Percentiles rank a stretch among this genome's conserved stretches.
Conservation (phyloP, 1,140 invertebrate genomes). For the Procambarus clarkii region DNA sequence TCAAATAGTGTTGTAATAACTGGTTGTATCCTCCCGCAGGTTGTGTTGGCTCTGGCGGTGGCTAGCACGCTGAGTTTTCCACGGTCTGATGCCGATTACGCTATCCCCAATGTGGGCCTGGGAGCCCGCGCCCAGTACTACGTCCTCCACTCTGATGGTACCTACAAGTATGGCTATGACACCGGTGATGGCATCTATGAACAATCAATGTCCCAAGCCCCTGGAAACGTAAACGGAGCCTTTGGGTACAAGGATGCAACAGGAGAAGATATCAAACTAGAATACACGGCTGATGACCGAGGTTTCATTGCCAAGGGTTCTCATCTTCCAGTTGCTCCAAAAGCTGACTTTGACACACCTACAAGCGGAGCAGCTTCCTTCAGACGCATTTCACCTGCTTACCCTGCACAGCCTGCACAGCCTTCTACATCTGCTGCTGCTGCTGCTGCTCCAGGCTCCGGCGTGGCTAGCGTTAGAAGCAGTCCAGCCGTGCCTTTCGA, state of each 20-base stretch:
- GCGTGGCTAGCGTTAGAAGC: background rate
- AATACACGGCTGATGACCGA: constrained; percentile 57
- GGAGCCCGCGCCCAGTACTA: constrained; percentile 49
- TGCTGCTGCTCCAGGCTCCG: background rate
- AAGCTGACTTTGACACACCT: background rate
- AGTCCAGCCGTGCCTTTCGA: too few species aligned
- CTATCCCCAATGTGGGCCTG: constrained; percentile 40
- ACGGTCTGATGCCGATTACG: constrained; percentile 45
- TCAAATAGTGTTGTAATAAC: too few species aligned
- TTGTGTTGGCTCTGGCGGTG: constrained; percentile 59
- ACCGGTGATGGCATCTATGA: constrained; percentile 32
- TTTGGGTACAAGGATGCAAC: constrained; percentile 57
- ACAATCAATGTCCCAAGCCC: constrained; percentile 40
- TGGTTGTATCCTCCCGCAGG: constrained; percentile 1
- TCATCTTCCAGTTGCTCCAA: constrained; percentile 48
- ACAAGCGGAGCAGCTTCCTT: background rate
- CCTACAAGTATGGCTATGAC: constrained; percentile 57
- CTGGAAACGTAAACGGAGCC: constrained; percentile 20
- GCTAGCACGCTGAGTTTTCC: constrained; percentile 64
- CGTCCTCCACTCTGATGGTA: constrained; percentile 52
- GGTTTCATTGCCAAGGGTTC: constrained; percentile 24
- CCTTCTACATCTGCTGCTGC: background rate
- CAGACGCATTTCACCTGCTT: background rate
- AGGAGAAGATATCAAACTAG: constrained; percentile 42
- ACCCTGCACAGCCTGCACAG: too few species aligned